phyloP scores from a whole-genome alignment of 2,888 invertebrate genomes.

The Pristionchus maxplancki region DNA sequence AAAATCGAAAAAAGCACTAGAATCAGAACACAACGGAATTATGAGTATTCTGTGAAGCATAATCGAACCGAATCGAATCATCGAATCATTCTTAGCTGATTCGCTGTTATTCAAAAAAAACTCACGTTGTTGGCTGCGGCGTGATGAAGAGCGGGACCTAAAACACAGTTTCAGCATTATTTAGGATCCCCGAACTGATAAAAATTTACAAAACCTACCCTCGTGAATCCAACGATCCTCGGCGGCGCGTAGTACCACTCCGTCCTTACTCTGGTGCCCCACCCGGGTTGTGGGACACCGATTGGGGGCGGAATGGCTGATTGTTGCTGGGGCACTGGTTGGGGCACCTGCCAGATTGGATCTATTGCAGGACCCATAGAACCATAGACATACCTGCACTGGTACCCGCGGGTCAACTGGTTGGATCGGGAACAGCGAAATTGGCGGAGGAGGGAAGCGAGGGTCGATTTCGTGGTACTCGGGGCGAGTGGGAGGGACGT shows the following conservation, averaged over 20 bases:
- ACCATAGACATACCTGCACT: not conserved
- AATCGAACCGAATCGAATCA: too few relatives aligned
- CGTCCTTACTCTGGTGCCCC: not conserved
- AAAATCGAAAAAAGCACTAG: too few relatives aligned
- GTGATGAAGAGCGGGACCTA: constrained; percentile 21
- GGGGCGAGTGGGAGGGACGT: not conserved
- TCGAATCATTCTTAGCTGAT: too few relatives aligned
- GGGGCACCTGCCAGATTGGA: not conserved
- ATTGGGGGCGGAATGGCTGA: too few relatives aligned
- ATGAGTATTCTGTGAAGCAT: too few relatives aligned
- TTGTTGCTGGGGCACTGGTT: too few relatives aligned
- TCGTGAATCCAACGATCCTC: constrained; percentile 33
- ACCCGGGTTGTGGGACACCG: not conserved
- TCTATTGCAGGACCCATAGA: too few relatives aligned
- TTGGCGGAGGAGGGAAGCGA: not conserved
- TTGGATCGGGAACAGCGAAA: not conserved
- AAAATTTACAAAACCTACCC: too few relatives aligned
- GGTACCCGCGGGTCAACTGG: not conserved
- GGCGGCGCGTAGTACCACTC: constrained; percentile 46
- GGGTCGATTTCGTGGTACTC: constrained; percentile 12
- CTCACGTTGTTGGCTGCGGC: not conserved
- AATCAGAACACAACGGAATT: too few relatives aligned
- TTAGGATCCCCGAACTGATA: too few relatives aligned
- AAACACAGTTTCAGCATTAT: too few relatives aligned
- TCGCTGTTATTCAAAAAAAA: not conserved